Conservation (phyloP, 2,113 vertebrate genomes). For the Phaethornis superciliosus region DNA sequence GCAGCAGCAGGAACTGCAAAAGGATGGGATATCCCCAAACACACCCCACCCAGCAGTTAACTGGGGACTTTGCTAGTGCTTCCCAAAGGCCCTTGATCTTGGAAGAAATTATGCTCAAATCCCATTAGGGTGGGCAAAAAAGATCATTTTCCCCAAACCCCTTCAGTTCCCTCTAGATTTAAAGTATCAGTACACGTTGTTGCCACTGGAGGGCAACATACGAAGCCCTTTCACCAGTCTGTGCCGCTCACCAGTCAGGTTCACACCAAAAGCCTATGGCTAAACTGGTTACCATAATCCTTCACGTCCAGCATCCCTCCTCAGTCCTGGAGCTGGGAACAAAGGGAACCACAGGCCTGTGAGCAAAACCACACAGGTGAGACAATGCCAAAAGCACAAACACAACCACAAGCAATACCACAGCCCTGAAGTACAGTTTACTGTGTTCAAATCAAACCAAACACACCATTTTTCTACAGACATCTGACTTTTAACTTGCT, state of each 20-base stretch:
- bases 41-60: not conserved
- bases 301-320: not conserved
- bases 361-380: not conserved
- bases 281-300: not conserved
- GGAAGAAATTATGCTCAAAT: not conserved
- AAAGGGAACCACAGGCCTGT: not conserved
- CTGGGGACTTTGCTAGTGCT: not conserved
- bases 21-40: not conserved
- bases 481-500: not conserved
- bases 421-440: rapidly evolving
- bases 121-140: not conserved
- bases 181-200: not conserved
- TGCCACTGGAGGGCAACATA: conserved; percentile 45
- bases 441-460: not conserved
- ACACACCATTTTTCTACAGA: not conserved
- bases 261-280: not conserved
- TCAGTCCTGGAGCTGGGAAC: not conserved
- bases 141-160: not conserved
- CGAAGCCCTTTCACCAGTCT: not conserved
- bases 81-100: not conserved
- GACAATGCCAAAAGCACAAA: not conserved
- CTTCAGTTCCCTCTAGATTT: not conserved
- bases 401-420: not conserved
- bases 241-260: no score
- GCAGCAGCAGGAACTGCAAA: not conserved